Base-by-base conservation (phyloP, 2,113 vertebrate genomes). In the Callipepla californica region DNA sequence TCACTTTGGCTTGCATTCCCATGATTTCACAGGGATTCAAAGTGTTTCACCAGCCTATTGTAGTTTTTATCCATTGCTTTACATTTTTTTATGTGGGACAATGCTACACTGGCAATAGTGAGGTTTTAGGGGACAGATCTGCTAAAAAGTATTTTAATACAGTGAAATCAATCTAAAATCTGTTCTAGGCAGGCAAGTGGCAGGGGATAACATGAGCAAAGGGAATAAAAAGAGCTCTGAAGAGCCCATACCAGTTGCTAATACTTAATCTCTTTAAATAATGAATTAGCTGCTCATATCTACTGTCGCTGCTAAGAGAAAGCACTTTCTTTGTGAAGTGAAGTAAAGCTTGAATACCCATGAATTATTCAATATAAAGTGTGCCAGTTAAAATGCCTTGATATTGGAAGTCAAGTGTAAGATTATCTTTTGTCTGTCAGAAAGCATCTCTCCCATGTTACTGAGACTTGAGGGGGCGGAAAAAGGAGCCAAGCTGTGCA, bases 241-340 rank as follows among this genome's bases (percentile, higher is more conserved):
- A 97, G 96, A 97, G 97, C 96, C 95, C 94, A 96, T 97, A 97
- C 97, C 94, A 97, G 97, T 98, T 97, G 95, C 98, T 98, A 98
- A 98, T 98, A 98, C 98, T 99, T 98, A 98, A 98, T 99, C 98
- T 97, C 98, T 98, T 99, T 99, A 98, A 99, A 99, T 99, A 99
- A 99, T 99, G 98, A 99, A 99, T 99, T 98, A 99, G 98, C 98
- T 98, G 98, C 98, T 99, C 98, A 98, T 99, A 99, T 99, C 99
- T 98, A 98, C 98, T 98, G 98, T 98, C 98, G 96, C 98, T 98
- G 98, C 98, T 97, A 98, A 98, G 98, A 98, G 98, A 98, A 98
- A 99, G 99, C 98, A 98, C 98, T 99, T 99, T 99, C 99, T 99
- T 99, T 98, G 98, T 98, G 98, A 98, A 98, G 98, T 98, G 98